Percentiles rank a stretch among this genome's conserved stretches.
Conservation (phyloP, 1,140 invertebrate species). For the Drosophila tani region DNA sequence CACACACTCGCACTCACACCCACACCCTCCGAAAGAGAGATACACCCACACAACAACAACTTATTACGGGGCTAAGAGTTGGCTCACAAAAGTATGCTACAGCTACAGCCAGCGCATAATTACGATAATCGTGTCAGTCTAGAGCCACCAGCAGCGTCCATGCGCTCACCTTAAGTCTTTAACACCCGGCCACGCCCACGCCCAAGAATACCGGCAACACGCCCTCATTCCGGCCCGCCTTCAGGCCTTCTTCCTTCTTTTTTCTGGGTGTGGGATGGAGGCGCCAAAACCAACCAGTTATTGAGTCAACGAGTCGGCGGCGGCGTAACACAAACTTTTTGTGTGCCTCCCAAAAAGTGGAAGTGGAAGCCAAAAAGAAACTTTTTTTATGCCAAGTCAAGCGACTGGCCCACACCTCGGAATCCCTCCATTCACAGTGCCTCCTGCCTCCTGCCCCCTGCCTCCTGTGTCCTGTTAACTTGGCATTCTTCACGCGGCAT, state of each 20-base stretch:
- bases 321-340: conserved; percentile 77
- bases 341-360: conserved; percentile 50
- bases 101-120: conserved; percentile 76
- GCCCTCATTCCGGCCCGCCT: conserved; percentile 20
- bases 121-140: conserved; percentile 83
- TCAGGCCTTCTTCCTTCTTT: background rate
- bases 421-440: conserved; percentile 2
- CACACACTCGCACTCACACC: conserved; percentile 29
- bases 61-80: conserved; percentile 54
- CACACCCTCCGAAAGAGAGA: conserved; percentile 31
- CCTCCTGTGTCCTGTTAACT: conserved; percentile 11
- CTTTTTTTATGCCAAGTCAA: conserved; percentile 75
- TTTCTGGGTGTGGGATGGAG: background rate
- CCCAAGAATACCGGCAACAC: conserved; percentile 22
- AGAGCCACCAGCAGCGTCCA: conserved; percentile 38
- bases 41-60: conserved; percentile 31
- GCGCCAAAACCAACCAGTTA: conserved; percentile 59
- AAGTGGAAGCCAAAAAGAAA: conserved; percentile 67
- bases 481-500: conserved; percentile 74
- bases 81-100: conserved; percentile 77
- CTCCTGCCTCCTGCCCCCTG: background rate
- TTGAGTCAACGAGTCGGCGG: conserved; percentile 77
- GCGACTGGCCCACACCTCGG: conserved; percentile 38
- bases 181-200: conserved; percentile 28
- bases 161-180: conserved; percentile 38